Evolutionary conservation across 2,888 invertebrate species (phyloP).

Genomic region (Protonemura montana): DNA sequence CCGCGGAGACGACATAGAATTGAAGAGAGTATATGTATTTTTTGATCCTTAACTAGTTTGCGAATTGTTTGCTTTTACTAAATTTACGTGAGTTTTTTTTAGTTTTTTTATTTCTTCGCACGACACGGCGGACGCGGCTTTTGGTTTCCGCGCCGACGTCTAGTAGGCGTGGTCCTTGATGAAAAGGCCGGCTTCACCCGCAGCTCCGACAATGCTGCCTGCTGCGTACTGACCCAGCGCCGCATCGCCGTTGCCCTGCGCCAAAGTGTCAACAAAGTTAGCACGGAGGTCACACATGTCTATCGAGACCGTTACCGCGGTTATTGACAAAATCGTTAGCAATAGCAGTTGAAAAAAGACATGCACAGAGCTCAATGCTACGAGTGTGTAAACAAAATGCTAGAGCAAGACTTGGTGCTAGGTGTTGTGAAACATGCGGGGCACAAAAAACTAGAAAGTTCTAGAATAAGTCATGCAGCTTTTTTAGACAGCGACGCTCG

Average conservation of each 20-base stretch:
- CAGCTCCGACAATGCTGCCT: conserved; percentile 77
- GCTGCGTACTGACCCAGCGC: conserved; percentile 79
- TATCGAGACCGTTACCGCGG: too few relatives aligned
- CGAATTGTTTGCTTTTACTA: conserved; percentile 44
- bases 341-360: too few relatives aligned
- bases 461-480: too few relatives aligned
- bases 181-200: conserved; percentile 78
- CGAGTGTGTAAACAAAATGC: too few relatives aligned
- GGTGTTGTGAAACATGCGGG: too few relatives aligned
- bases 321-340: too few relatives aligned
- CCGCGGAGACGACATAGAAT: conserved; percentile 48
- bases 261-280: conserved; percentile 2
- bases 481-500: too few relatives aligned
- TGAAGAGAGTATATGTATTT: conserved; percentile 43
- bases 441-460: too few relatives aligned
- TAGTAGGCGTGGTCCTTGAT: conserved; percentile 86
- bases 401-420: too few relatives aligned
- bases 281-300: too few relatives aligned
- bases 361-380: too few relatives aligned
- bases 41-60: conserved; percentile 43
- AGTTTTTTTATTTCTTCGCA: conserved; percentile 1
- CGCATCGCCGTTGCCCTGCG: conserved; percentile 83
- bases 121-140: not conserved
- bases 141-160: conserved; percentile 20
- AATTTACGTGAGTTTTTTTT: not conserved